Evolutionary conservation across 2,888 invertebrate genomes (phyloP).

Genomic region (Resseliella maxima): DNA sequence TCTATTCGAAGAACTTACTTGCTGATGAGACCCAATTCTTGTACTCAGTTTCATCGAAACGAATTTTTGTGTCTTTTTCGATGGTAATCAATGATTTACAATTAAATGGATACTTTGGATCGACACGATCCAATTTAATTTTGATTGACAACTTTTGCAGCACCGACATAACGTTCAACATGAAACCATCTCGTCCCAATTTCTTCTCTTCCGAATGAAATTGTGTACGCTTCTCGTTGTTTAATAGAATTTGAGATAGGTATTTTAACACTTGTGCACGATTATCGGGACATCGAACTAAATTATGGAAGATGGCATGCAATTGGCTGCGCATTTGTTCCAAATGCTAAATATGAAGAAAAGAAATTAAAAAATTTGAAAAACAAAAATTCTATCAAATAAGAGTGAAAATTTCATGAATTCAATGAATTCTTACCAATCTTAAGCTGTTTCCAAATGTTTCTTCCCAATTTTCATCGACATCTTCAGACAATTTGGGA

Average conservation of each 20-base stretch:
- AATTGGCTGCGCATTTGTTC: conserved; percentile 81
- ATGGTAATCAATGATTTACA: conserved; percentile 79
- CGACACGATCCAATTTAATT: conserved; percentile 90
- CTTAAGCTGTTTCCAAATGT: neutral
- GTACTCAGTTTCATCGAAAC: conserved; percentile 84
- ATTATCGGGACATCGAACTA: conserved; percentile 84
- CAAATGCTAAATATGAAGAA: conserved; percentile 70
- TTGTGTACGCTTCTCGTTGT: conserved; percentile 90
- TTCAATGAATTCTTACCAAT: neutral
- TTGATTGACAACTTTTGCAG: conserved; percentile 90
- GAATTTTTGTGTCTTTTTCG: conserved; percentile 84
- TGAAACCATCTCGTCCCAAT: conserved; percentile 93
- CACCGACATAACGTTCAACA: conserved; percentile 92
- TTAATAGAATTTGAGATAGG: conserved; percentile 79
- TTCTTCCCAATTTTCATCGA: conserved; percentile 61
- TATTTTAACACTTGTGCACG: conserved; percentile 84
- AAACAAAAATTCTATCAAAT: neutral
- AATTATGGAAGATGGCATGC: conserved; percentile 84
- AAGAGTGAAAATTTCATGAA: neutral
- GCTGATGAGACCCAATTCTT: conserved; percentile 78
- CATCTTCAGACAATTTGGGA: conserved; percentile 78
- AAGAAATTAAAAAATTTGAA: neutral
- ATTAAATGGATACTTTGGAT: conserved; percentile 89
- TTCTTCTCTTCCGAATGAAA: conserved; percentile 89
- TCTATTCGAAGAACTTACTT: conserved; percentile 67